Base-by-base conservation (phyloP, 2,797 vertebrate genomes). In the Acanthurus lineatus region DNA sequence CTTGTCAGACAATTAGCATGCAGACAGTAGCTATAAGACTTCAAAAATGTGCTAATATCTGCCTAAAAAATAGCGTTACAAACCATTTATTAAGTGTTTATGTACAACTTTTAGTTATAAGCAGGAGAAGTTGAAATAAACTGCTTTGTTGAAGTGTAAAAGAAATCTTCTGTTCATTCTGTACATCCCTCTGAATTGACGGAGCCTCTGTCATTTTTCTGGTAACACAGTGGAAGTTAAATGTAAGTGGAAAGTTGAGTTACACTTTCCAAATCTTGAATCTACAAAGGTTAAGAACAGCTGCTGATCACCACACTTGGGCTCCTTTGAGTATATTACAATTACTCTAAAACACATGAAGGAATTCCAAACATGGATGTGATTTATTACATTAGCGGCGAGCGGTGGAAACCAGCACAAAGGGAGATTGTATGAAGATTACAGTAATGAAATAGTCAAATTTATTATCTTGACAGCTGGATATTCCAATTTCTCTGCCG, bases 381-480 rank as follows among this genome's bases (percentile, higher is more conserved):
- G 90, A 94, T 93, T 93, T 89, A 90, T 93, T 81, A 86, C 90
- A 82, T 90, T 87, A 89, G 89, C 69, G 40, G 84, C 48, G 73
- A 88, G 88, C 83, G 75, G 81, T 73, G 60, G 88, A 87, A 79
- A 81, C 67, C 82, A 73, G 93, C 86, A 93, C 91, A 93, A 91
- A 88, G 80, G 84, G 71, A 93, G 90, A 92, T 93, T 91, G 89
- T 91, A 84, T 82, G 84, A 91, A 93, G 94, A 94, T 94, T 94
- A 94, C 86, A 89, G 88, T 89, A 87, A 94, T 91, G 90, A 94
- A 94, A 95, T 89, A 87, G 89, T 92, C 89, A 91, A 92, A 93
- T 94, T 85, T 93, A 94, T 95, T 94, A 94, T 94, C 93, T 86
- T 92, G 94, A 94, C 93, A 94, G 93, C 88, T 94, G 89, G 88